These are phyloP conservation scores for Chloroceryle inda DNA, from an alignment of 2,797 vertebrate species.

Conservation along the genomic window DNA sequence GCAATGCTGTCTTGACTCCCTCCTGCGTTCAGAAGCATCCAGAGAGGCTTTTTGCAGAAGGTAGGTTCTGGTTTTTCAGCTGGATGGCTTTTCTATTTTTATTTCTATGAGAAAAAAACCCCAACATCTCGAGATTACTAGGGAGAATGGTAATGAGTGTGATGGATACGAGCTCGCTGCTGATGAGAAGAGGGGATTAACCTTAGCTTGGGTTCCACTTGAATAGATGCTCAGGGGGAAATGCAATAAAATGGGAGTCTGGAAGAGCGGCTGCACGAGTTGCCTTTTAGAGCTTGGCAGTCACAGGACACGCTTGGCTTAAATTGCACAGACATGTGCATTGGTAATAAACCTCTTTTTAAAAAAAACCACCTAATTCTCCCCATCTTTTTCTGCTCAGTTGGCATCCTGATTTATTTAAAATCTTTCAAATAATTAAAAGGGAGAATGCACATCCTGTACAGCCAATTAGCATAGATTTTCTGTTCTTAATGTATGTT, in stretches of 20 bases:
- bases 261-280: neutral
- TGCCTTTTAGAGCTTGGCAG: neutral
- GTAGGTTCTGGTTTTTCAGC: conserved; percentile 53
- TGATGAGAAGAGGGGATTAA: conserved; percentile 9
- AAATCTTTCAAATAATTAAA: neutral
- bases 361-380: neutral
- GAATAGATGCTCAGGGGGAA: neutral
- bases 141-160: neutral
- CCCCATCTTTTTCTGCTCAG: neutral
- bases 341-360: neutral
- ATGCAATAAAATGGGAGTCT: neutral
- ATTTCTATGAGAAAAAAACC: neutral
- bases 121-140: neutral
- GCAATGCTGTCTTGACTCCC: conserved; percentile 29
- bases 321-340: neutral
- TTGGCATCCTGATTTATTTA: neutral
- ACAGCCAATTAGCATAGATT: neutral
- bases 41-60: conserved; percentile 47
- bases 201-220: conserved; percentile 17
- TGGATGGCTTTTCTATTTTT: neutral
- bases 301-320: neutral
- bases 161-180: neutral
- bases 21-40: conserved; percentile 30
- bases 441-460: neutral
- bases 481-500: neutral